Conservation (phyloP, 37 sponge, comb jelly and placozoan species). For the Spongilla lacustris region DNA sequence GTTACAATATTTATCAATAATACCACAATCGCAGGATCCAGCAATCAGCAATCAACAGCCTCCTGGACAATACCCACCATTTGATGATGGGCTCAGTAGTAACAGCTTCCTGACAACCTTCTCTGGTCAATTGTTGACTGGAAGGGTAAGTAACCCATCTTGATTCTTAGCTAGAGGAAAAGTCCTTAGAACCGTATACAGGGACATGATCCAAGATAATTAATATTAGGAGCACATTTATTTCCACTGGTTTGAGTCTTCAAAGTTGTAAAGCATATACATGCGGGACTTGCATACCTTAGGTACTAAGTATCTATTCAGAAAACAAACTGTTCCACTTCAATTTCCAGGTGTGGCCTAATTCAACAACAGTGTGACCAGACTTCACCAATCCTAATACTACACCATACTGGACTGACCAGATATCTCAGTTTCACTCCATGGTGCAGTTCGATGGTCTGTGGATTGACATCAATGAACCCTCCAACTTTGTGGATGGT, state of each 20-base stretch:
- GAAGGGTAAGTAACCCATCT: constrained; percentile 29
- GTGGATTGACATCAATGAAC: constrained; percentile 94
- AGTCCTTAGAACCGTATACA: too few relatives aligned
- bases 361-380: constrained; percentile 55
- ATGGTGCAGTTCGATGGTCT: constrained; percentile 76
- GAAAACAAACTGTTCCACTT: too few relatives aligned
- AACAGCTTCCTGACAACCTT: constrained; percentile 63
- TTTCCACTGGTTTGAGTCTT: too few relatives aligned
- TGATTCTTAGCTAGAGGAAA: too few relatives aligned
- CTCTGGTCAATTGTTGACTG: constrained; percentile 48
- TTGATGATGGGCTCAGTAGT: constrained; percentile 52
- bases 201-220: too few relatives aligned
- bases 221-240: too few relatives aligned
- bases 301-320: too few relatives aligned
- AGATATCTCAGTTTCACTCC: constrained; percentile 40
- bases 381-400: constrained; percentile 67
- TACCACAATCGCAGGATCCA: too few relatives aligned
- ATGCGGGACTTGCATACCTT: too few relatives aligned
- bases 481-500: constrained; percentile 74
- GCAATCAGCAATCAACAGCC: constrained; percentile 60
- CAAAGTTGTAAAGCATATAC: too few relatives aligned
- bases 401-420: constrained; percentile 48
- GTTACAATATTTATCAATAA: too few relatives aligned
- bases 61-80: constrained; percentile 59
- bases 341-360: constrained; percentile 83